Base-by-base conservation (phyloP, 1,140 invertebrate species). In the Tachypleus tridentatus region DNA sequence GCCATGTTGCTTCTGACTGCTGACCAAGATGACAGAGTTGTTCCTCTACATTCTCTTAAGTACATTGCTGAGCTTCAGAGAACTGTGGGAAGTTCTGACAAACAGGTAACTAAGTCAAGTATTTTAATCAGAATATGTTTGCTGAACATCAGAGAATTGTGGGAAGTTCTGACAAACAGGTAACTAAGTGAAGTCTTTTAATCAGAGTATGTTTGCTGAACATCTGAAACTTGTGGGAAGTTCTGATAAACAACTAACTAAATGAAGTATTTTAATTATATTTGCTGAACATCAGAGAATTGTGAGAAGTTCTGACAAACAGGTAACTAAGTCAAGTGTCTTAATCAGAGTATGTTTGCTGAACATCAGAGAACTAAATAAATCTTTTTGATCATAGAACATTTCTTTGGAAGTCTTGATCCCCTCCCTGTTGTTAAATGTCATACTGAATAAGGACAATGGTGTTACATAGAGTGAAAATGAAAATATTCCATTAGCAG, bases 11-110 rank as follows among this genome's bases (percentile, higher is more conserved):
- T 98, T 51, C 76, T 94, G 63, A 98, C 96, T 48, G 97, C 91
- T 11, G 95, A 98, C 82, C 97, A 99, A 77, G 96, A 99, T 80
- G 96, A 98, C 80, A 84, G 96, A 67, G 95, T 98, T 62, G 93
- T 96, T 62, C 94, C 94, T 51, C 82, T 94, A 63, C 96, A 98
- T 78, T 95, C 93, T 63, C 82, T 97, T 4, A 99, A 99, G 80
- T 92, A 90, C 73, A 89, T 94, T 63, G 93, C 97, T 1, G 83
- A 91, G 71, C 77, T 99, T 58, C 97, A 99, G 74, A 78, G 93
- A 72, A 81, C 79, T 49, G 76, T 92, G 57, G 83, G 85, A 58
- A 76, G 78, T 57, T 74, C 82, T 11, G 72, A 82, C 3, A 79
- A 82, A 67, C 83, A 85, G 74, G 79, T 80, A 54, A 54, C n/a